phyloP scores from a whole-genome alignment of 1,140 invertebrate genomes.

The Drosophila bocki region DNA sequence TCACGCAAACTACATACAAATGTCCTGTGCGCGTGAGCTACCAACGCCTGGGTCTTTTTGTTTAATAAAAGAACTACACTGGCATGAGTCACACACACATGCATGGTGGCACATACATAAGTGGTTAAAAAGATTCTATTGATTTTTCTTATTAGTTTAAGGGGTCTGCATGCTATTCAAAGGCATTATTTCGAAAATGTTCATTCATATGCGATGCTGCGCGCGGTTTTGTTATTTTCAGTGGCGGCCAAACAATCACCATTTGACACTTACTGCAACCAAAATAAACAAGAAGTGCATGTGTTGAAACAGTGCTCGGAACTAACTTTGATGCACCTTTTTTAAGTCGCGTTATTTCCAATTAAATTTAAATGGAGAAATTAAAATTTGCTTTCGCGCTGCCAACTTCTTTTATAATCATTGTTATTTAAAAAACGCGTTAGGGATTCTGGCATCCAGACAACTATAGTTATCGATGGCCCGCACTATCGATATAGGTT shows the following conservation, averaged over 20 bases:
- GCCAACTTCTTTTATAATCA: conserved; percentile 54
- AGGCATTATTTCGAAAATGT: conserved; percentile 19
- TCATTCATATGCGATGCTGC: conserved; percentile 14
- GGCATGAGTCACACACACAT: conserved; percentile 24
- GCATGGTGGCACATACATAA: conserved; percentile 13
- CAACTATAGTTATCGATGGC: not conserved
- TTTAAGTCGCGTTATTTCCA: conserved; percentile 16
- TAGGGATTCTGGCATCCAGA: conserved; percentile 6
- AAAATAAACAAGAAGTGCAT: conserved; percentile 5
- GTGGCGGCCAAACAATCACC: not conserved
- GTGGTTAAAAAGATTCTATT: conserved; percentile 14
- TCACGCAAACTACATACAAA: conserved; percentile 11
- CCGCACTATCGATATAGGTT: not conserved
- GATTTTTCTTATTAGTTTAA: conserved; percentile 7
- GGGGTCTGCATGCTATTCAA: not conserved
- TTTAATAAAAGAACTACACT: conserved; percentile 32
- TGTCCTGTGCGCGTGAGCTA: conserved; percentile 44
- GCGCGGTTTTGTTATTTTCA: conserved; percentile 5
- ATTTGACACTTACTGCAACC: conserved; percentile 12
- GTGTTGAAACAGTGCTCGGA: not conserved
- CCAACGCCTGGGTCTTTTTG: conserved; percentile 31
- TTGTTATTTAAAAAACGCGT: conserved; percentile 48
- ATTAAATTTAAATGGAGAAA: conserved; percentile 37
- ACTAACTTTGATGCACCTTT: conserved; percentile 1
- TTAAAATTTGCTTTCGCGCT: conserved; percentile 67